Evolutionary conservation across 2,797 vertebrate species (phyloP), one percentile per base, ranked within the genome.

Genomic region (Limosa lapponica): DNA sequence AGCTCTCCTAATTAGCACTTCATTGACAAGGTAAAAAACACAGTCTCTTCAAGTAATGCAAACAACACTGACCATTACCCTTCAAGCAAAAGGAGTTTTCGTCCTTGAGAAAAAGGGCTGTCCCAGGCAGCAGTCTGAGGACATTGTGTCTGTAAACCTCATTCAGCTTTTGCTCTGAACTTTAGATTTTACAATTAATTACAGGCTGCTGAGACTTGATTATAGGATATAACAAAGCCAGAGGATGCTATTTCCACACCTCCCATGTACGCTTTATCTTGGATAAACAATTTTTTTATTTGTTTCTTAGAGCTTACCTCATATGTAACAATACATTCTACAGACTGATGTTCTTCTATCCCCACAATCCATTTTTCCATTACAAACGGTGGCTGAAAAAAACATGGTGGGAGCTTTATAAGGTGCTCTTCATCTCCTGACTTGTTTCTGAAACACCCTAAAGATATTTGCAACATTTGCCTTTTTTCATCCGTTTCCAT

Each of bases 301-400:
- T 94, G 46, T 61, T 70, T 46, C 90, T 95, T 59, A 84, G 84
- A 48, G 86, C 98, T 98, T 97, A 99, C 99, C 99, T 99, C 99
- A 91, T 99, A 99, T 2, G 98, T 99, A 93, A 99, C 98, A 25
- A 97, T 96, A 97, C 98, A 99, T 95, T 99, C 99, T 62, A 99
- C 98, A 62, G 89, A 98, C 96, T 99, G 99, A 95, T 99, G 98
- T 54, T 98, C 97, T 61, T 95, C 95, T 93, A 99, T 97, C 80
- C 99, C 99, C 67, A 99, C 95, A 41, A 99, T 98, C 99, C 99
- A 99, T 93, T 99, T 99, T 96, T 99, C 99, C 99, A 99, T 99
- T 82, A 99, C 99, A 98, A 99, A 99, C 0, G 99, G 99, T 48
- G 99, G 99, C 99, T 99, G 98, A 87, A 98, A 98, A 72, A 85